Evolutionary conservation across 2,888 invertebrate species (phyloP), one percentile per base, ranked within the genome.

Genomic region (Phlogophora meticulosa): DNA sequence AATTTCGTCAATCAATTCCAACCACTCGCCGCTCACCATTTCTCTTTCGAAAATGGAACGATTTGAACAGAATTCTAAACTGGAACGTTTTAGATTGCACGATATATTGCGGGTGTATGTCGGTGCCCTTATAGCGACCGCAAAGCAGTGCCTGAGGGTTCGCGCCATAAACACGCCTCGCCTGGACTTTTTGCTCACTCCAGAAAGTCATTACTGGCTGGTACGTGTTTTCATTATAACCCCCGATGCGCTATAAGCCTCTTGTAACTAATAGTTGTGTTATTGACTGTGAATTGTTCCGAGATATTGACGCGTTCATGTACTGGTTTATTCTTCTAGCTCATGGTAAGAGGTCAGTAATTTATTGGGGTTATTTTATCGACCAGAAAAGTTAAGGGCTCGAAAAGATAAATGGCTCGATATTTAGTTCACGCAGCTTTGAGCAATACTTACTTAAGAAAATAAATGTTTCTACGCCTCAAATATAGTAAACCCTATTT

Each of bases 201-300:
- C 84, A 86, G 85, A 87, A 89, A 88, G 85, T 89, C 88, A 89
- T 90, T 90, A 90, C 81, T 63, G 73, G 46, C 65, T 58, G 36
- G 84, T 84, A 89, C 90, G 90, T 90, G 90, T 86, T 86, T 87
- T 81, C 88, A 90, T 90, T 90, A 88, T 86, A 81, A 81, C 80
- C 74, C 70, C 66, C 64, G 61, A 76, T 79, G 68, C 53, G 60
- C 72, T 60, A 36, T 57, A 63, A 64, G 62, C 63, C 42, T 32
- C 51, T 70, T 70, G 58, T 64, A 64, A 81, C 73, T 75, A 80
- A 83, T 84, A 85, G 83, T 76, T 77, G 66, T 70, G 67, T 78
- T 78, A 82, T 74, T 72, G 67, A 75, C 76, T 74, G 62, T 63
- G 64, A 77, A 59, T 56, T 58, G 40, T 72, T 53, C 36, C 28